These are phyloP conservation scores for Hylia prasina DNA, from an alignment of 2,113 vertebrate genomes.

Conservation along the genomic window DNA sequence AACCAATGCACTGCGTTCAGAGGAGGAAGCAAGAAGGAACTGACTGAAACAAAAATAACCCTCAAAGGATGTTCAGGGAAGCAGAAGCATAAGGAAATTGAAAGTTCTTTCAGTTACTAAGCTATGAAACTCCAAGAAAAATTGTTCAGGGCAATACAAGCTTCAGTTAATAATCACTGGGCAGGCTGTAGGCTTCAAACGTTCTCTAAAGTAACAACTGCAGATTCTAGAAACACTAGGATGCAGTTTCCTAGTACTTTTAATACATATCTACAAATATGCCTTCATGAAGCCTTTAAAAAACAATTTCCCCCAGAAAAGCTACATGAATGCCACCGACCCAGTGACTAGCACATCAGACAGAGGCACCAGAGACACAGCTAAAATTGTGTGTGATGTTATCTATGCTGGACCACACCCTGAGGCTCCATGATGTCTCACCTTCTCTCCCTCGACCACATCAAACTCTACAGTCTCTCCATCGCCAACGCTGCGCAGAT, in stretches of 20 bases:
- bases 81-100: neutral
- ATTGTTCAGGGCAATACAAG: neutral
- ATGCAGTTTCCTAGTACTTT: neutral
- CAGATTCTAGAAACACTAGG: neutral
- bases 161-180: neutral
- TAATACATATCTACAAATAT: neutral
- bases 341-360: neutral
- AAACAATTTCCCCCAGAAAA: neutral
- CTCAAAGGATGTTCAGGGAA: neutral
- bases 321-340: neutral
- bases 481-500: constrained; percentile 93
- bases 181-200: neutral
- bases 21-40: neutral
- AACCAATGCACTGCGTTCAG: neutral
- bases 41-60: neutral
- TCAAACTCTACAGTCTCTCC: constrained; percentile 96
- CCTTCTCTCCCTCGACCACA: constrained; percentile 92
- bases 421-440: neutral
- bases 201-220: neutral
- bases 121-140: neutral
- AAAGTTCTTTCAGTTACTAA: neutral
- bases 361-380: neutral
- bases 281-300: neutral
- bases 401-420: neutral
- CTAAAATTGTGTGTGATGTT: neutral